phyloP scores from a whole-genome alignment of 2,113 vertebrate species.

The Microcebus griseorufus region DNA sequence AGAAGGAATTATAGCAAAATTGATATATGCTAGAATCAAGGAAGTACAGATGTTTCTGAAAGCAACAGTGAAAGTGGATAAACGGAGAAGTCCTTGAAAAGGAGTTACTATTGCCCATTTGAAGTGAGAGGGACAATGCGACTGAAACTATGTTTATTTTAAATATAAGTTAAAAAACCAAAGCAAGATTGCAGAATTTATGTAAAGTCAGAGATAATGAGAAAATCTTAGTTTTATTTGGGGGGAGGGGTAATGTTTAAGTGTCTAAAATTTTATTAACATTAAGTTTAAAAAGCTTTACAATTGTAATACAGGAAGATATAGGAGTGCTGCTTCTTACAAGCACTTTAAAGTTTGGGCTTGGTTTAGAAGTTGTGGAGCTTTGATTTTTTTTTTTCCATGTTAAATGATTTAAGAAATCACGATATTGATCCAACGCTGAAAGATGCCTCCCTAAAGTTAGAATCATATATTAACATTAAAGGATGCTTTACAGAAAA shows the following conservation, averaged over 20 bases:
- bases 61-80: neutral
- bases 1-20: neutral
- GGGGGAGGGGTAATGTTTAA: neutral
- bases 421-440: neutral
- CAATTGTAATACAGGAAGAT: no score
- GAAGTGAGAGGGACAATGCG: neutral
- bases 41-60: neutral
- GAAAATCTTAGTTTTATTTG: neutral
- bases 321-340: neutral
- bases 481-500: neutral
- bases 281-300: neutral
- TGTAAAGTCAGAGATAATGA: neutral
- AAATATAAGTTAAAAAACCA: neutral
- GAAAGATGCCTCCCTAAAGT: no score
- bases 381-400: neutral
- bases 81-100: neutral
- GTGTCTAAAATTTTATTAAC: neutral
- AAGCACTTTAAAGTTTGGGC: neutral
- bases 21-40: neutral
- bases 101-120: neutral
- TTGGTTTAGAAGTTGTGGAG: neutral
- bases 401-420: neutral
- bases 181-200: neutral
- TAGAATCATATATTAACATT: neutral
- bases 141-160: neutral